Evolutionary conservation across 2,797 vertebrate species (phyloP).

Genomic region (Urocyon cinereoargenteus): DNA sequence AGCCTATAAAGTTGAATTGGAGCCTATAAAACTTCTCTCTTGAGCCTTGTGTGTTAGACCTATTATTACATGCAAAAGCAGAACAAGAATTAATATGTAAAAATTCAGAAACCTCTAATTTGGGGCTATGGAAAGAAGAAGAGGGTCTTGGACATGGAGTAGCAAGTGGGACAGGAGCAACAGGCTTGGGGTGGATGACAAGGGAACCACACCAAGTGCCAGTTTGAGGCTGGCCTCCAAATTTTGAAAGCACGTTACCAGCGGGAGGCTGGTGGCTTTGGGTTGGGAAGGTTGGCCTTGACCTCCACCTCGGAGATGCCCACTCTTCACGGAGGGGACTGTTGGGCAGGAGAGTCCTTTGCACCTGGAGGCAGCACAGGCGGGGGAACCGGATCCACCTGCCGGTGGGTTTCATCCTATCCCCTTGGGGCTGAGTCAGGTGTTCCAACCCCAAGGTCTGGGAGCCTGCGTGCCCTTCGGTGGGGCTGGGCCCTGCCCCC

Average conservation of each 20-base stretch:
- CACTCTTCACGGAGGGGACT: neutral
- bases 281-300: neutral
- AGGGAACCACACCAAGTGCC: neutral
- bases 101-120: neutral
- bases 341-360: rapidly evolving
- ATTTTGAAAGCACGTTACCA: neutral
- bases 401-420: neutral
- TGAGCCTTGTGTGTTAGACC: neutral
- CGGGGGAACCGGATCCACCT: neutral
- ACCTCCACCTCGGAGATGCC: rapidly evolving
- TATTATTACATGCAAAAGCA: neutral
- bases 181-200: neutral
- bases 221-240: neutral
- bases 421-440: neutral
- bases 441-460: neutral
- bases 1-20: neutral
- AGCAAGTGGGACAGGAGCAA: neutral
- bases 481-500: no score
- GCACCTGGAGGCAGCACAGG: rapidly evolving
- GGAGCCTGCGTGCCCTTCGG: neutral
- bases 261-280: neutral
- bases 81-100: neutral
- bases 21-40: neutral
- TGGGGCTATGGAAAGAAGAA: neutral
- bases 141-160: neutral